Conservation (phyloP, 2,888 invertebrate genomes). For the Drosophila fulvimacula region DNA sequence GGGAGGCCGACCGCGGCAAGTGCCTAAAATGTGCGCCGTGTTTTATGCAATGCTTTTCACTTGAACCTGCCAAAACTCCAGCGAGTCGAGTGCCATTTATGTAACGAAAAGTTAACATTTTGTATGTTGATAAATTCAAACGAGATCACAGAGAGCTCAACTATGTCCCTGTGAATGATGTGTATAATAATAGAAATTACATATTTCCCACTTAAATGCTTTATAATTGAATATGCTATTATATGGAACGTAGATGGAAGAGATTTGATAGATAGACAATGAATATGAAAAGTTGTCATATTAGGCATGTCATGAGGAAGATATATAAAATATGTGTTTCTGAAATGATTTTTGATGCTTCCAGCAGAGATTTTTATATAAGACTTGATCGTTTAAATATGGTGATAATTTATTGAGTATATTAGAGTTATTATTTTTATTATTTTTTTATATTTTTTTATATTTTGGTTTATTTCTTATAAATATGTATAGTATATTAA, state of each 20-base stretch:
- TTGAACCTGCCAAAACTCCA: slow-evolving; percentile 57
- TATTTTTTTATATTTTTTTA: no score
- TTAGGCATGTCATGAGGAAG: neutral
- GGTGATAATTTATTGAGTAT: no score
- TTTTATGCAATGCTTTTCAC: slow-evolving; percentile 63
- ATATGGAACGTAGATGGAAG: neutral
- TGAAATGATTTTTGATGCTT: no score
- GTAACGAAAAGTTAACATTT: slow-evolving; percentile 42
- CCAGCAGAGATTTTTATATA: no score
- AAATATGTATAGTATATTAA: no score
- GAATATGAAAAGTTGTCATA: neutral
- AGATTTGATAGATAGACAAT: neutral
- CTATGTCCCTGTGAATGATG: slow-evolving; percentile 3
- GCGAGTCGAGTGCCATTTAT: slow-evolving; percentile 60
- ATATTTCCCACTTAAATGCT: neutral
- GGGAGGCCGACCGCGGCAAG: slow-evolving; percentile 25
- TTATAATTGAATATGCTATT: neutral
- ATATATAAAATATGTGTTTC: no score
- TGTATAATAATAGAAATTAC: slow-evolving; percentile 1
- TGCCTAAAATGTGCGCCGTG: slow-evolving; percentile 68
- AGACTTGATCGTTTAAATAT: no score
- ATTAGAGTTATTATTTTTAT: no score
- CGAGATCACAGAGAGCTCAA: neutral
- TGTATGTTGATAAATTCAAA: slow-evolving; percentile 18
- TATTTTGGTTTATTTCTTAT: no score